A percentile compares a stretch with the other conserved stretches of the same genome.
These are phyloP conservation scores for Galago senegalensis DNA, from an alignment of 2,797 vertebrate genomes.

Conservation along the genomic window DNA sequence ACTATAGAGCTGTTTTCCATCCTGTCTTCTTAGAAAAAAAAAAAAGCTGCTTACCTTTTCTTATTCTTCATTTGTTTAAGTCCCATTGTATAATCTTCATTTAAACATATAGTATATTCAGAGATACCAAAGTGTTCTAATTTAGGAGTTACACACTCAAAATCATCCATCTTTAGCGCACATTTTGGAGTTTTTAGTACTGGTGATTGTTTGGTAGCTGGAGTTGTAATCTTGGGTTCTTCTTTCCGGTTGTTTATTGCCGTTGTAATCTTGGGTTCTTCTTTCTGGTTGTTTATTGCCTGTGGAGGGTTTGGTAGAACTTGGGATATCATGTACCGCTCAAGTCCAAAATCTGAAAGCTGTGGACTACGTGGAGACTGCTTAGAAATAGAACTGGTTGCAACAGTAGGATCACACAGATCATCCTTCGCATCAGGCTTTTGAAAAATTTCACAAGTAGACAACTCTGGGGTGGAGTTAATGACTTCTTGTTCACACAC, in stretches of 20 bases:
- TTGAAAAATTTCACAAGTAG: constrained; percentile 65
- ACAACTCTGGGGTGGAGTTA: background rate
- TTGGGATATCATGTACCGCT: constrained; percentile 91
- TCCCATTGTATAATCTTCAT: constrained; percentile 95
- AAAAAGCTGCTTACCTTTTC: constrained; percentile 82
- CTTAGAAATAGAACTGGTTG: constrained; percentile 56
- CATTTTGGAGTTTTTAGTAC: constrained; percentile 92
- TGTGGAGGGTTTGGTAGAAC: background rate
- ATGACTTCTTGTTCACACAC: constrained; percentile 69
- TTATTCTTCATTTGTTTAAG: constrained; percentile 90
- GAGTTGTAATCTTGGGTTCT: background rate
- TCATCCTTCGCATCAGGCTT: constrained; percentile 60
- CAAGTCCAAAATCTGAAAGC: constrained; percentile 96
- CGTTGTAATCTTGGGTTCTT: background rate
- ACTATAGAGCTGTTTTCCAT: too few species aligned
- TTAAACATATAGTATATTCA: constrained; percentile 93
- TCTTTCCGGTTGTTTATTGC: background rate
- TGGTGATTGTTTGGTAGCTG: background rate
- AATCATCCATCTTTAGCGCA: constrained; percentile 92
- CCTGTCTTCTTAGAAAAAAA: too few species aligned
- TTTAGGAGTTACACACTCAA: constrained; percentile 91
- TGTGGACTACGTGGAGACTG: constrained; percentile 90
- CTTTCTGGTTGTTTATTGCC: background rate
- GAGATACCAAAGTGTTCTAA: constrained; percentile 93
- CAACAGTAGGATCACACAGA: background rate